A percentile compares a stretch with the other conserved stretches of the same genome.
Evolutionary conservation across 2,113 vertebrate genomes (phyloP).

Genomic region (Notothenia coriiceps): DNA sequence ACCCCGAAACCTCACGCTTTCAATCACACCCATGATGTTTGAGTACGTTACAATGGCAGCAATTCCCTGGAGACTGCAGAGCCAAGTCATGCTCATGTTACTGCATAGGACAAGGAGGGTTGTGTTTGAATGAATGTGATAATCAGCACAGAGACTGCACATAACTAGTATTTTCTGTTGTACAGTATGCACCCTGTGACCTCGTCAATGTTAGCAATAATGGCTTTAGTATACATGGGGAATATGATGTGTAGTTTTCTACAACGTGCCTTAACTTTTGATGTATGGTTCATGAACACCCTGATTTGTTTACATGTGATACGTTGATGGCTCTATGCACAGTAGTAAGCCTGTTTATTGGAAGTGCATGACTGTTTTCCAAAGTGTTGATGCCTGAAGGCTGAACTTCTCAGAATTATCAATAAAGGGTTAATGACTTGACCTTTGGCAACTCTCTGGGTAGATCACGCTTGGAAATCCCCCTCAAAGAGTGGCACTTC

Average conservation of each 20-base stretch:
- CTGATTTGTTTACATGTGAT: slow-evolving; percentile 52
- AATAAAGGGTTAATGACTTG: slow-evolving; percentile 80
- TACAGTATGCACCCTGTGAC: slow-evolving; percentile 24
- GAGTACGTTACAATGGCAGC: slow-evolving; percentile 70
- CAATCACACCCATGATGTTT: slow-evolving; percentile 73
- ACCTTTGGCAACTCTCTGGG: slow-evolving; percentile 58
- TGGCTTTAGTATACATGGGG: background rate
- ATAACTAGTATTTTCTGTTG: slow-evolving; percentile 30
- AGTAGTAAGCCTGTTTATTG: slow-evolving; percentile 52
- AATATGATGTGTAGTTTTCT: slow-evolving; percentile 11
- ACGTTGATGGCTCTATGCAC: slow-evolving; percentile 43
- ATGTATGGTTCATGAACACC: slow-evolving; percentile 21
- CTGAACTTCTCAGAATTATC: slow-evolving; percentile 64
- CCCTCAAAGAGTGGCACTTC: slow-evolving; percentile 59
- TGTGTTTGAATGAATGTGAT: slow-evolving; percentile 73
- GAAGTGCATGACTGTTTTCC: slow-evolving; percentile 53
- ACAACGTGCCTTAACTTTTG: slow-evolving; percentile 7
- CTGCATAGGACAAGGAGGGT: slow-evolving; percentile 65
- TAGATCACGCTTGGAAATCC: slow-evolving; percentile 67
- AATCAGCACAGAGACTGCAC: slow-evolving; percentile 47
- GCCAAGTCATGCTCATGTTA: slow-evolving; percentile 67
- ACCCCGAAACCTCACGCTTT: slow-evolving; percentile 79
- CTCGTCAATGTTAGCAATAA: slow-evolving; percentile 12
- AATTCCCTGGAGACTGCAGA: slow-evolving; percentile 57
- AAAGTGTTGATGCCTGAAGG: slow-evolving; percentile 61